Conservation (phyloP, 92 coral and sea anemone genomes). For the Bergia puertoricense region DNA sequence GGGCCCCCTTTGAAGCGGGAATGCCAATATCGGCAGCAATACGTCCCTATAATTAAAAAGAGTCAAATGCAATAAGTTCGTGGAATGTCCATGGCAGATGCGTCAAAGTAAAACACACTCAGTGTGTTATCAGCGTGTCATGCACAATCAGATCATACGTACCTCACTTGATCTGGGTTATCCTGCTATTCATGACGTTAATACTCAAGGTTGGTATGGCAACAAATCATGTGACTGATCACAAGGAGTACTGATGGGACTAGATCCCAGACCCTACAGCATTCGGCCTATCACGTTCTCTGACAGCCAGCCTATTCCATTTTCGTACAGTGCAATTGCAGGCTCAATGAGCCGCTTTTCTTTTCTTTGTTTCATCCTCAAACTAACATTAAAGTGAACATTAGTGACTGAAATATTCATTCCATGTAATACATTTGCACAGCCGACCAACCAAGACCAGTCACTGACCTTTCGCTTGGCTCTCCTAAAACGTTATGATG, state of each 20-base stretch:
- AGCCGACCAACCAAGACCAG: constrained; percentile 5
- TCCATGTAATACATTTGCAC: constrained; percentile 37
- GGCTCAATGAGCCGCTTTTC: constrained; percentile 65
- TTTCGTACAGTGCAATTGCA: constrained; percentile 49
- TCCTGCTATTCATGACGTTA: constrained; percentile 42
- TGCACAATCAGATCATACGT: constrained; percentile 26
- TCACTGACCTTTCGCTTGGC: constrained; percentile 34
- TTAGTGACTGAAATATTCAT: constrained; percentile 32
- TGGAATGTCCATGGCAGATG: not conserved
- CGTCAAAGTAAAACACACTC: constrained; percentile 36
- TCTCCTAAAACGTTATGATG: not conserved
- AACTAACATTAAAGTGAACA: constrained; percentile 28
- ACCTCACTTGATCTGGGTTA: constrained; percentile 29
- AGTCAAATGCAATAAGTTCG: not conserved
- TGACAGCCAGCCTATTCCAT: constrained; percentile 48
- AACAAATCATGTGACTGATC: constrained; percentile 46
- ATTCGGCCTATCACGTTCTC: constrained; percentile 29
- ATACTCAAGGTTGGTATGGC: constrained; percentile 47
- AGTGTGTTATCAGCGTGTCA: constrained; percentile 31
- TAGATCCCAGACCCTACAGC: constrained; percentile 39
- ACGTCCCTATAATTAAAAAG: constrained; percentile 63
- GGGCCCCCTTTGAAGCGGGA: constrained; percentile 74
- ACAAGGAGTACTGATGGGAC: constrained; percentile 38
- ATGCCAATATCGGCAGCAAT: constrained; percentile 74
- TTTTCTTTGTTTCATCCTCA: constrained; percentile 42